Percentiles rank a stretch among this genome's conserved stretches.
Conservation (phyloP, 2,797 vertebrate genomes). For the Lutjanus campechanus region DNA sequence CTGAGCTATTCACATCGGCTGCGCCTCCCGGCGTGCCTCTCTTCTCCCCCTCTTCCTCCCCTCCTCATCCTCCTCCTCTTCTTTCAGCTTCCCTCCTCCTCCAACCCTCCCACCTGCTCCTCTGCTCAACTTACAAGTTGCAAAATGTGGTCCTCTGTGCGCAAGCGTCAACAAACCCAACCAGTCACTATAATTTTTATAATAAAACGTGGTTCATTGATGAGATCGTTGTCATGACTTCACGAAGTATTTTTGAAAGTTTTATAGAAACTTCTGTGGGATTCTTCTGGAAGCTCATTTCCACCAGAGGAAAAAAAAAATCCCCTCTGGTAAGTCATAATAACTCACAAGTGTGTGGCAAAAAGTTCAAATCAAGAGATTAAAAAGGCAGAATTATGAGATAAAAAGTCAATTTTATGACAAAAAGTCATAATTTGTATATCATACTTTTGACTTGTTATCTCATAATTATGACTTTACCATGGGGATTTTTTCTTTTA, state of each 20-base stretch:
- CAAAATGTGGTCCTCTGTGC: slow-evolving; percentile 70
- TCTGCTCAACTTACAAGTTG: slow-evolving; percentile 91
- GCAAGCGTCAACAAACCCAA: slow-evolving; percentile 42
- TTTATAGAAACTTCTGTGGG: too few species aligned
- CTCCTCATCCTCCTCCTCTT: slow-evolving; percentile 40
- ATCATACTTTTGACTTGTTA: too few species aligned
- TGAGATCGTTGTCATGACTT: background rate
- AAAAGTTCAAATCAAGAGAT: too few species aligned
- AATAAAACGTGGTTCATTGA: background rate
- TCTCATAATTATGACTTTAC: too few species aligned
- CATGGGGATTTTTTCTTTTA: too few species aligned
- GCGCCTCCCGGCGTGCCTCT: slow-evolving; percentile 83
- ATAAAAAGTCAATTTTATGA: too few species aligned
- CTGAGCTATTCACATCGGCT: slow-evolving; percentile 86
- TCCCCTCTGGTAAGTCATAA: too few species aligned
- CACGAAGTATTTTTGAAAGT: background rate
- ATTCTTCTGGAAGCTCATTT: too few species aligned
- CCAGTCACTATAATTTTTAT: background rate
- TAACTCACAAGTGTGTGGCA: too few species aligned
- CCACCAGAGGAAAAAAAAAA: too few species aligned
- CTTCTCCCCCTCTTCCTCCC: slow-evolving; percentile 34
- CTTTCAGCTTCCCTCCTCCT: slow-evolving; percentile 48
- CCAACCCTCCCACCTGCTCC: slow-evolving; percentile 77
- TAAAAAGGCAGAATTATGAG: too few species aligned
- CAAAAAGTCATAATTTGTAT: too few species aligned